These are phyloP conservation scores for Chondrosia reniformis DNA, from an alignment of 37 sponge, comb jelly and placozoan species.

Conservation along the genomic window DNA sequence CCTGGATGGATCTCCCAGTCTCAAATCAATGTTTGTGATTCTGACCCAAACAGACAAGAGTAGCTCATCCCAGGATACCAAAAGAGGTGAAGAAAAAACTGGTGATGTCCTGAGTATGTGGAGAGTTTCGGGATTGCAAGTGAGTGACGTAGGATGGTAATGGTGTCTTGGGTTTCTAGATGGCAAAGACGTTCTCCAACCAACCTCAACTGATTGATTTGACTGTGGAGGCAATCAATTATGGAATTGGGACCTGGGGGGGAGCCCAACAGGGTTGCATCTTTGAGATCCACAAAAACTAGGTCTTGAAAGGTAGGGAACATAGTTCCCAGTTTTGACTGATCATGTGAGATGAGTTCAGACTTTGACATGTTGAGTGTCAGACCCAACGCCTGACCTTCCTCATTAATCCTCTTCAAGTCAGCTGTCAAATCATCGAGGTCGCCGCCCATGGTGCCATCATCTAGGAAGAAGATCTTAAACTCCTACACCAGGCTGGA, in stretches of 20 bases:
- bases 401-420: neutral
- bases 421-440: constrained; percentile 4
- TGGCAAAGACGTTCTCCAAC: constrained; percentile 16
- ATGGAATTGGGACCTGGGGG: too few species aligned
- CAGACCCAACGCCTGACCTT: constrained; percentile 20
- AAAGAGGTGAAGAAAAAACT: too few species aligned
- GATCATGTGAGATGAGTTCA: constrained; percentile 23
- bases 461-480: constrained; percentile 23
- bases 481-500: constrained; percentile 39
- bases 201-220: neutral
- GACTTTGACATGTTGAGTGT: constrained; percentile 18
- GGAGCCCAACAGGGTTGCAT: too few species aligned
- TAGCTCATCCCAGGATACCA: too few species aligned
- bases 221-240: too few species aligned
- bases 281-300: too few species aligned
- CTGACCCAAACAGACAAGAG: too few species aligned
- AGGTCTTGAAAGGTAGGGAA: too few species aligned
- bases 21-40: too few species aligned
- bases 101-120: constrained; percentile 40
- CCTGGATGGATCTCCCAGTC: too few species aligned
- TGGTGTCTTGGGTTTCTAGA: constrained; percentile 25
- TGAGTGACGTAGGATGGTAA: too few species aligned
- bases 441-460: constrained; percentile 34
- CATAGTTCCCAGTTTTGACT: too few species aligned
- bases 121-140: constrained; percentile 28